These are phyloP conservation scores for Scaeva pyrastri DNA, from an alignment of 2,888 invertebrate species.

Conservation along the genomic window DNA sequence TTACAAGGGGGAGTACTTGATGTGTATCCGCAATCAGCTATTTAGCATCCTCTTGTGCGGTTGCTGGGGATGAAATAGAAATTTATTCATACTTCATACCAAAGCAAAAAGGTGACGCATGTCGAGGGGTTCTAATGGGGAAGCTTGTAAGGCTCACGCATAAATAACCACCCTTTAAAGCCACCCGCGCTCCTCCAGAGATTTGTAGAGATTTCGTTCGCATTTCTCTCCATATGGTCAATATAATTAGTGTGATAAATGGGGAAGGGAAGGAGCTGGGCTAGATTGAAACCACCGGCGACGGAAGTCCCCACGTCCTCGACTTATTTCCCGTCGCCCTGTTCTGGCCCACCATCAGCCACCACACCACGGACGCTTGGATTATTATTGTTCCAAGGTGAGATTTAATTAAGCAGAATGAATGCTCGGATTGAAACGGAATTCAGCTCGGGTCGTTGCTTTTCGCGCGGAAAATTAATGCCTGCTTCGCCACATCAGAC, in stretches of 20 bases:
- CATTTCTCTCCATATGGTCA: slow-evolving; percentile 44
- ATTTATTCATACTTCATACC: slow-evolving; percentile 64
- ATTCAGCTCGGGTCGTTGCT: slow-evolving; percentile 42
- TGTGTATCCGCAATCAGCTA: slow-evolving; percentile 43
- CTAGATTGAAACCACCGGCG: slow-evolving; percentile 4
- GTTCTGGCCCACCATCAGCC: slow-evolving; percentile 6
- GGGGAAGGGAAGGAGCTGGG: neutral
- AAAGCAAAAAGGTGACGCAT: slow-evolving; percentile 14
- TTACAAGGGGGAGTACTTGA: slow-evolving; percentile 56
- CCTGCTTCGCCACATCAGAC: slow-evolving; percentile 41
- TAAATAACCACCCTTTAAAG: slow-evolving; percentile 53
- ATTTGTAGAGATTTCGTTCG: slow-evolving; percentile 46
- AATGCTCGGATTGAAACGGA: slow-evolving; percentile 63
- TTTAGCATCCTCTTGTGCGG: slow-evolving; percentile 42
- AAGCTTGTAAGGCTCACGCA: slow-evolving; percentile 38
- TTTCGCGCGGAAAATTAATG: slow-evolving; percentile 73
- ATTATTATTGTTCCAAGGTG: slow-evolving; percentile 70
- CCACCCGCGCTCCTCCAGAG: slow-evolving; percentile 21
- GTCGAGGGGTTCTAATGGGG: slow-evolving; percentile 7
- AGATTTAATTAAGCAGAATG: slow-evolving; percentile 74
- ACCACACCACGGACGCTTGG: slow-evolving; percentile 34
- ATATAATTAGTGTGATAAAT: slow-evolving; percentile 67
- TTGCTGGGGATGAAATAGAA: slow-evolving; percentile 62
- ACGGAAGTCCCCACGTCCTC: slow-evolving; percentile 30
- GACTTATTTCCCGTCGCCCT: slow-evolving; percentile 53